Evolutionary conservation across 92 coral and sea anemone species (phyloP).

Genomic region (Phenganax subtilis): DNA sequence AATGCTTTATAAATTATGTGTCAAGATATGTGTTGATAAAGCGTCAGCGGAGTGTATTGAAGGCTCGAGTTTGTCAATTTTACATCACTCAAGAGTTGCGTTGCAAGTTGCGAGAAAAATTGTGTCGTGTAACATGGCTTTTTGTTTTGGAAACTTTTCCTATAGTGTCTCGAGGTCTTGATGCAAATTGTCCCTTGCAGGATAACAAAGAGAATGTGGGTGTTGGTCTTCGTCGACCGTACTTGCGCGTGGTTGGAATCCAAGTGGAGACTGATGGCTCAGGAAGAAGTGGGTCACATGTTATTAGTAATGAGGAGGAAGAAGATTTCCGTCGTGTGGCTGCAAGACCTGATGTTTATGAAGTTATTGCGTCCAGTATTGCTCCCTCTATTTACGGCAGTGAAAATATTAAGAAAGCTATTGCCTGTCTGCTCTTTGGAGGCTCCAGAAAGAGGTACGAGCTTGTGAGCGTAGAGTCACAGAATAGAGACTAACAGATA

Average conservation of each 20-base stretch:
- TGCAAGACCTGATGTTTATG: constrained; percentile 74
- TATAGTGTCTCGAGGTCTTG: too few relatives aligned
- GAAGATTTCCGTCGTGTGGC: constrained; percentile 85
- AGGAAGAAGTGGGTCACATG: constrained; percentile 78
- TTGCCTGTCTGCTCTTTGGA: constrained; percentile 94
- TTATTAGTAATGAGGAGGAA: constrained; percentile 66
- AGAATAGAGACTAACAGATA: too few relatives aligned
- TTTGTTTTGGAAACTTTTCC: too few relatives aligned
- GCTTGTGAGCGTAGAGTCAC: not conserved
- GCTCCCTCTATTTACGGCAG: constrained; percentile 98
- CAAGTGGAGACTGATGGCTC: constrained; percentile 94
- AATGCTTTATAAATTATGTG: too few relatives aligned
- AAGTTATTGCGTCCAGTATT: constrained; percentile 83
- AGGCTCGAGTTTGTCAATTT: too few relatives aligned
- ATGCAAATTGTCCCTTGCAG: not conserved
- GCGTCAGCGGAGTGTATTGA: too few relatives aligned
- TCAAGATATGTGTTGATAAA: too few relatives aligned
- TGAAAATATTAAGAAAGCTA: constrained; percentile 85
- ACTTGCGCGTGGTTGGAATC: constrained; percentile 89
- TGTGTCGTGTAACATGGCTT: too few relatives aligned
- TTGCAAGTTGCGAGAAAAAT: too few relatives aligned
- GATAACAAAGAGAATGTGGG: constrained; percentile 77
- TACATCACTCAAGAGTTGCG: too few relatives aligned
- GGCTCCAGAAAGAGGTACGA: constrained; percentile 91
- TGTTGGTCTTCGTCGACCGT: constrained; percentile 89